A percentile compares a stretch with the other conserved stretches of the same genome.
phyloP scores from a whole-genome alignment of 2,888 invertebrate species.

The Cecidostiba fungosa region DNA sequence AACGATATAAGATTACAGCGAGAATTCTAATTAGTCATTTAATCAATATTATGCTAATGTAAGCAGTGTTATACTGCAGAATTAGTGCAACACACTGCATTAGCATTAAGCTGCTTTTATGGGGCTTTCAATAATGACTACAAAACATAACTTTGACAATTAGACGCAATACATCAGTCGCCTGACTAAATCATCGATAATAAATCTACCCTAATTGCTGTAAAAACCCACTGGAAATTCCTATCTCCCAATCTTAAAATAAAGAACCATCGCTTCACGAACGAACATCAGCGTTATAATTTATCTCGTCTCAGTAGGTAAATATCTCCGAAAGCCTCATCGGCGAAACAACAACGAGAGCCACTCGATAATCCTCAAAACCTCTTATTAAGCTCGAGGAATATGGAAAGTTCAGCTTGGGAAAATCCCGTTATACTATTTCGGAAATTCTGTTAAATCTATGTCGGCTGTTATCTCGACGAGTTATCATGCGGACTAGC shows the following conservation, averaged over 20 bases:
- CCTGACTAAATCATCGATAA: neutral
- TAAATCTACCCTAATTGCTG: neutral
- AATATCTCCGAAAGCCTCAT: neutral
- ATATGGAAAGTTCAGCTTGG: slow-evolving; percentile 42
- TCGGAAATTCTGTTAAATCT: slow-evolving; percentile 57
- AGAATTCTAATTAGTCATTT: neutral
- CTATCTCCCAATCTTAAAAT: neutral
- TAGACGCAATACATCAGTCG: neutral
- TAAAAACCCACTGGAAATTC: neutral
- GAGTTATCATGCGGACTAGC: slow-evolving; percentile 40
- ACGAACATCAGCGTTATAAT: neutral
- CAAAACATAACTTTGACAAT: neutral
- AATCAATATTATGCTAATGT: slow-evolving; percentile 29
- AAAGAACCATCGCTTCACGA: neutral
- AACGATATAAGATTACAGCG: neutral
- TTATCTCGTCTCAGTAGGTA: neutral
- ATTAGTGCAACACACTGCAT: neutral
- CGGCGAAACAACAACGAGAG: neutral
- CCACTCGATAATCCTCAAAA: slow-evolving; percentile 14
- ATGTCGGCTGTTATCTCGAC: slow-evolving; percentile 55
- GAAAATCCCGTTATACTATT: slow-evolving; percentile 57
- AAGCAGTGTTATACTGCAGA: neutral
- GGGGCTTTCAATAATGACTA: slow-evolving; percentile 9
- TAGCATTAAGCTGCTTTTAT: slow-evolving; percentile 20
- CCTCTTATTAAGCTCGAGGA: slow-evolving; percentile 35